Percentiles rank a stretch among this genome's conserved stretches.
Evolutionary conservation across 2,888 invertebrate species (phyloP).

Genomic region (Tolmerus cingulatus): DNA sequence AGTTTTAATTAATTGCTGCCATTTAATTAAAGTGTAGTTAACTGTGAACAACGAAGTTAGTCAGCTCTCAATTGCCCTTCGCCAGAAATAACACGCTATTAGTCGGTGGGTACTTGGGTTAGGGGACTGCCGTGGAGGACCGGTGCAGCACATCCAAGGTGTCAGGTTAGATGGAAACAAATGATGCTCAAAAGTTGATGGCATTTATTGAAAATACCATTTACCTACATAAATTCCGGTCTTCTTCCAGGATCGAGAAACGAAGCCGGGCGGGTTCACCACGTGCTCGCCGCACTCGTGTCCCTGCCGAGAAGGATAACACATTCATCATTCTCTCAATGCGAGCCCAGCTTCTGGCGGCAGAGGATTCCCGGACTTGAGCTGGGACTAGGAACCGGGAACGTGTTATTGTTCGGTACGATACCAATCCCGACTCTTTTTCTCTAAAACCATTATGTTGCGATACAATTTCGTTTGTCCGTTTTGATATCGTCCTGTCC

Average conservation of each 20-base stretch:
- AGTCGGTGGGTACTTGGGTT: neutral
- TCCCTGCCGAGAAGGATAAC: slow-evolving; percentile 42
- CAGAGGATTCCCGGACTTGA: neutral
- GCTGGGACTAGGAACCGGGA: neutral
- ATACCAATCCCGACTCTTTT: neutral
- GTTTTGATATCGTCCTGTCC: slow-evolving; percentile 37
- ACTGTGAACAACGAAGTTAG: slow-evolving; percentile 51
- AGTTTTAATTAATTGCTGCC: slow-evolving; percentile 62
- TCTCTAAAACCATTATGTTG: slow-evolving; percentile 34
- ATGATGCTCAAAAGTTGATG: slow-evolving; percentile 45
- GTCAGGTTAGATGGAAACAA: slow-evolving; percentile 42
- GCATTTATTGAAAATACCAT: slow-evolving; percentile 46
- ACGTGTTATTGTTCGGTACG: neutral
- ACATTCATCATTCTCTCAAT: slow-evolving; percentile 44
- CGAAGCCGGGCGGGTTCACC: neutral
- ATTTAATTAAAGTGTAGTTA: slow-evolving; percentile 62
- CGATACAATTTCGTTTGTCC: slow-evolving; percentile 41
- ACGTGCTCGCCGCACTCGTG: slow-evolving; percentile 33
- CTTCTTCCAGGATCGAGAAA: neutral
- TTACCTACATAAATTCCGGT: slow-evolving; percentile 36
- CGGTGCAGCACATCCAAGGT: neutral
- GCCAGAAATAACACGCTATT: neutral
- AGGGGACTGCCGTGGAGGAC: neutral
- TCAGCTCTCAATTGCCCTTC: slow-evolving; percentile 22
- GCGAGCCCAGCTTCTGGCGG: neutral